Base-by-base conservation (phyloP, 1,140 invertebrate species). In the Pomacea maculata region DNA sequence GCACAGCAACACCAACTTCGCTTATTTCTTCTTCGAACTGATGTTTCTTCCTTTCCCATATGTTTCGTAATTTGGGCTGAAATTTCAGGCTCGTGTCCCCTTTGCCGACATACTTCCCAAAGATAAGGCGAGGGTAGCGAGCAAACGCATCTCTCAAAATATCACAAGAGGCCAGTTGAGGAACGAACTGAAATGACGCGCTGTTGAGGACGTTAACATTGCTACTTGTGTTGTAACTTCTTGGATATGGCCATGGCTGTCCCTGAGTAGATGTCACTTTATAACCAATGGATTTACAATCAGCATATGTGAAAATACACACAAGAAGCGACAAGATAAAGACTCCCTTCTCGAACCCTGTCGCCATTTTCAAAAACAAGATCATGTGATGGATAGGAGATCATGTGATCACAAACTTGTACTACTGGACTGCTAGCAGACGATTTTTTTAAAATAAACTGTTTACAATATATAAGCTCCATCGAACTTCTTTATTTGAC, bases 211-310 rank as follows among this genome's bases (percentile, higher is more conserved):
- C 76, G 14, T 85, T 79, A 19, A 83, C 79, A 0, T 75, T 82
- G n/a, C 77, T 29, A 70, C 80, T 76, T 10, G 80, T 25, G 71
- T 73, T 68, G 78, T 82, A 86, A 21, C 45, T 52, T 81, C 86
- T 83, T 21, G 89, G 89, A 55, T 86, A 21, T 6, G 89, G 89
- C 89, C 89, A 90, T 82, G 89, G 89, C 25, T 75, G 61, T 3
- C 82, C 84, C 25, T 52, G 34, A 8, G 72, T 67, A 12, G 73
- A 14, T 55, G 21, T 54, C 10, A 75, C 79, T 21, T 12, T 34
- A 17, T 65, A 45, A 25, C 15, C 25, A n/a, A 45, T 5, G 17
- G 14, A 29, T 8, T 17, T 11, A 10, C 14, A n/a, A n/a, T 77
- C 75, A 21, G 17, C 21, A 19, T 11, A 29, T 45, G 21, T 64